Conservation (phyloP, 2,888 invertebrate species). For the Heliconius ethilla region DNA sequence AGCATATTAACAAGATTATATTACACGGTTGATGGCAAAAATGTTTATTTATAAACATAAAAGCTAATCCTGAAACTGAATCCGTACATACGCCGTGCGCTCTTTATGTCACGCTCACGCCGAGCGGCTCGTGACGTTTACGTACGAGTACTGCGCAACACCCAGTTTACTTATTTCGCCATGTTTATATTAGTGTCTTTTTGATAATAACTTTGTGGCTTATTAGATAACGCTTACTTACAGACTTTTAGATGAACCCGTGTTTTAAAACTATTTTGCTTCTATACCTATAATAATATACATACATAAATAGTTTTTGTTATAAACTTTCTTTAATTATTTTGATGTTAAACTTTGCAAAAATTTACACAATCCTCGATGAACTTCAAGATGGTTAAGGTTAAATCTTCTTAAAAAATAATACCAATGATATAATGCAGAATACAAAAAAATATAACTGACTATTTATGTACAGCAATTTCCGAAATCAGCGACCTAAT, state of each 20-base stretch:
- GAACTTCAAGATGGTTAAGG: no score
- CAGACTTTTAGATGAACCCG: neutral
- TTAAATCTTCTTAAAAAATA: no score
- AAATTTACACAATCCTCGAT: no score
- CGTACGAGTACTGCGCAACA: conserved; percentile 44
- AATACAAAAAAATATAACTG: no score
- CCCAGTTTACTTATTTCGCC: conserved; percentile 48
- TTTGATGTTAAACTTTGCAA: no score
- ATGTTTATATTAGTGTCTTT: conserved; percentile 36
- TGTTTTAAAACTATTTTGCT: neutral
- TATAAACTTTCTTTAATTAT: no score
- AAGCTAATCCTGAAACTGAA: conserved; percentile 41
- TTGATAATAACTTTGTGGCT: conserved; percentile 6
- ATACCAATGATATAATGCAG: no score
- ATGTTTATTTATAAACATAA: conserved; percentile 26
- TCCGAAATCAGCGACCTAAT: no score
- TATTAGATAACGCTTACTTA: conserved; percentile 4
- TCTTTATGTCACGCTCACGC: conserved; percentile 41
- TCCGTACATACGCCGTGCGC: conserved; percentile 35
- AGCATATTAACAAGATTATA: conserved; percentile 14
- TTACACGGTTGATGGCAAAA: neutral
- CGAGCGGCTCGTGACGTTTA: conserved; percentile 50
- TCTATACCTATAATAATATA: neutral
- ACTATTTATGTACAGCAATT: no score
- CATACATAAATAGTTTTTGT: neutral